Percentiles rank a stretch among this genome's conserved stretches.
Evolutionary conservation across 2,888 invertebrate genomes (phyloP).

Genomic region (Mechanitis mazaeus): DNA sequence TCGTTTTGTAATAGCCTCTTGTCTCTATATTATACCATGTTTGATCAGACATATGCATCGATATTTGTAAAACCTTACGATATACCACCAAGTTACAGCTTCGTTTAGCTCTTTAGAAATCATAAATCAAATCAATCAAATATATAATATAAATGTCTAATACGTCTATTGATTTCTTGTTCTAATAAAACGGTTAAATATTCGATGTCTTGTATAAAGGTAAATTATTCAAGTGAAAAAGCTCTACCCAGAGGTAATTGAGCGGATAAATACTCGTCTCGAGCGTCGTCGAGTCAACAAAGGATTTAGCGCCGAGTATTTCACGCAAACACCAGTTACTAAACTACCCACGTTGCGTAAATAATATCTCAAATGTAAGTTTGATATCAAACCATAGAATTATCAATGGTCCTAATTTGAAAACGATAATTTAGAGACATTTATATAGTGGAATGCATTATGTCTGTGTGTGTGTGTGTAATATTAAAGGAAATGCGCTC

Average conservation of each 20-base stretch:
- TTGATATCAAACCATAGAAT: no score
- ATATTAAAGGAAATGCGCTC: slow-evolving; percentile 67
- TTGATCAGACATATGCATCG: slow-evolving; percentile 20
- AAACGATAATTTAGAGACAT: slow-evolving; percentile 29
- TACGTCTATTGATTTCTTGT: no score
- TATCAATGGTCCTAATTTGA: slow-evolving; percentile 6
- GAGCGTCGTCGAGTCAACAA: no score
- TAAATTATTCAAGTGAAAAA: no score
- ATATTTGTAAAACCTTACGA: slow-evolving; percentile 16
- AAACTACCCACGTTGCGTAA: slow-evolving; percentile 9
- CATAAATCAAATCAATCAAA: no score
- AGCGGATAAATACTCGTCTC: no score
- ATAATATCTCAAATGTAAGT: slow-evolving; percentile 41
- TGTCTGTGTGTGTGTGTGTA: slow-evolving; percentile 55
- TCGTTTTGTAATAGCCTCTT: slow-evolving; percentile 51
- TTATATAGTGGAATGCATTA: slow-evolving; percentile 48
- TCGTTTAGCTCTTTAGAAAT: background rate
- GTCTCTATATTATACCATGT: slow-evolving; percentile 28
- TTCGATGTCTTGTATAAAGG: no score
- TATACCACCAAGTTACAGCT: slow-evolving; percentile 15
- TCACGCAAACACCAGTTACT: no score
- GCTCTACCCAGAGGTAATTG: no score
- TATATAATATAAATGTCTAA: no score
- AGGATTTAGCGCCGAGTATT: no score
- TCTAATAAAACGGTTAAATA: no score